Evolutionary conservation across 2,888 invertebrate genomes (phyloP).

Genomic region (Heliothis peltigera): DNA sequence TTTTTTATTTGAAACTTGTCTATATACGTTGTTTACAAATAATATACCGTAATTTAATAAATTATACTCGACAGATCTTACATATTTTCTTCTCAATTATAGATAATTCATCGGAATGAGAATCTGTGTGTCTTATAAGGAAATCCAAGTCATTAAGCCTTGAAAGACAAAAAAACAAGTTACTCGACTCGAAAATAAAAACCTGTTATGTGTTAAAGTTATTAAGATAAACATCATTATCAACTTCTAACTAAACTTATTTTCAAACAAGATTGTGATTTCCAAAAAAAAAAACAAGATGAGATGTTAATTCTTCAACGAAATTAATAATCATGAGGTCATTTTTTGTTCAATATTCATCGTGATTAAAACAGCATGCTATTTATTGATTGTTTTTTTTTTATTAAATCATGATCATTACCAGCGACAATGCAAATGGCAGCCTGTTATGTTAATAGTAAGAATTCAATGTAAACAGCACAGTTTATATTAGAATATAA

Average conservation of each 20-base stretch:
- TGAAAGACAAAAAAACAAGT: not conserved
- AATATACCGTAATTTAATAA: not conserved
- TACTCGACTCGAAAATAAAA: slow-evolving; percentile 8
- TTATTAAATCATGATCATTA: not conserved
- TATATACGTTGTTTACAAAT: not conserved
- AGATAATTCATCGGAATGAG: not conserved
- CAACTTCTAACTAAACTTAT: slow-evolving; percentile 8
- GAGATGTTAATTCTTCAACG: slow-evolving; percentile 11
- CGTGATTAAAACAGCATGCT: not conserved
- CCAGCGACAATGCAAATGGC: not conserved
- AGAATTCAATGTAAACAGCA: not conserved
- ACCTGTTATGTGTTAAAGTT: slow-evolving; percentile 13
- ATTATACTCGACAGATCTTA: not conserved
- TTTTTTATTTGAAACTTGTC: not conserved
- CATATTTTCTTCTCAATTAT: not conserved
- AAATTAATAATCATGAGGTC: not conserved
- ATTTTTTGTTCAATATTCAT: slow-evolving; percentile 10
- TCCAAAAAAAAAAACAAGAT: slow-evolving; percentile 20
- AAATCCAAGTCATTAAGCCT: slow-evolving; percentile 21
- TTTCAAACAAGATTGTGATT: not conserved
- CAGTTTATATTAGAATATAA: not conserved
- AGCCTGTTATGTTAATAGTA: not conserved
- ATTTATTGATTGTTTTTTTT: not conserved
- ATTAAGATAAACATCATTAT: slow-evolving; percentile 27
- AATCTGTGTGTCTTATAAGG: not conserved